These are phyloP conservation scores for Elymnias hypermnestra DNA, from an alignment of 1,140 invertebrate genomes.

Conservation along the genomic window DNA sequence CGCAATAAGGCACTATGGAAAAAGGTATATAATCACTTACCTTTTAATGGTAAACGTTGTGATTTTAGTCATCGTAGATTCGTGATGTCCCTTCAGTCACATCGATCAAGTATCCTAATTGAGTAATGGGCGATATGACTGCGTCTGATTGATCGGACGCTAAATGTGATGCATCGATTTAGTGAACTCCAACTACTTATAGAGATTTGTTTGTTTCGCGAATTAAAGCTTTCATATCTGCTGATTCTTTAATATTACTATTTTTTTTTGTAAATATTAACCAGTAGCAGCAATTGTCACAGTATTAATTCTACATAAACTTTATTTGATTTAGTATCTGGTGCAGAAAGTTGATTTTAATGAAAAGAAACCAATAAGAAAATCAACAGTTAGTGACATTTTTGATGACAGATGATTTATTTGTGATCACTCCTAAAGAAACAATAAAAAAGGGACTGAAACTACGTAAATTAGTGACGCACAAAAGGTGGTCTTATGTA, in stretches of 20 bases:
- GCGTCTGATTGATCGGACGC: conserved; percentile 24
- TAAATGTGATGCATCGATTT: conserved; percentile 27
- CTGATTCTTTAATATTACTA: too few relatives aligned
- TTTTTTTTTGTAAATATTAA: too few relatives aligned
- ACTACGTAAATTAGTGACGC: too few relatives aligned
- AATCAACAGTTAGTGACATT: too few relatives aligned
- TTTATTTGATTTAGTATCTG: too few relatives aligned
- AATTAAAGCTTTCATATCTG: not conserved
- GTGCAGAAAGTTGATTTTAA: too few relatives aligned
- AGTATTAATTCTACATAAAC: too few relatives aligned
- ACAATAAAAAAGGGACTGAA: not conserved
- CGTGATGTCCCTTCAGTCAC: conserved; percentile 15
- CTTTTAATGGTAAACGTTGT: not conserved
- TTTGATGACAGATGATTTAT: not conserved
- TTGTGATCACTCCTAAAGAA: conserved; percentile 2
- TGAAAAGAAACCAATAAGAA: too few relatives aligned
- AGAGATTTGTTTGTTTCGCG: not conserved
- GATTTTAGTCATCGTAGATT: conserved; percentile 4
- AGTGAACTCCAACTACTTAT: not conserved
- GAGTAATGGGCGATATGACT: conserved; percentile 27
- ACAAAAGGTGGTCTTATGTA: too few relatives aligned
- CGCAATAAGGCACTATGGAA: too few relatives aligned
- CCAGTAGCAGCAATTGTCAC: too few relatives aligned
- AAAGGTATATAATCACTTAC: too few relatives aligned
- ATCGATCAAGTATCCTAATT: conserved; percentile 30